Evolutionary conservation across 2,113 vertebrate species (phyloP), one percentile per base, ranked within the genome.

Genomic region (Hyla sarda): DNA sequence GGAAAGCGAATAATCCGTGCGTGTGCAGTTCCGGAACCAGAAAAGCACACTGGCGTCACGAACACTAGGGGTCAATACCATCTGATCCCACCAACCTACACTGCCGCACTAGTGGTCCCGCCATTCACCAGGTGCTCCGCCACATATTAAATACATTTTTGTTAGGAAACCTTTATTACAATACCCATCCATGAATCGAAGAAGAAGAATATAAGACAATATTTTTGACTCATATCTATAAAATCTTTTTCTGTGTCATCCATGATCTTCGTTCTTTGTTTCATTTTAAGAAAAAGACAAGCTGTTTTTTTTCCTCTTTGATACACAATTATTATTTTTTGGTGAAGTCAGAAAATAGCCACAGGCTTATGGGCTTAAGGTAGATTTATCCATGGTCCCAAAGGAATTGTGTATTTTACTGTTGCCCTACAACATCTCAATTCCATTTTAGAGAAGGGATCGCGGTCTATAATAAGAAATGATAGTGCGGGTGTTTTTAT

Each of bases 361-460:
- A 17, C 23, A 9, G 69, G 67, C 65, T 83, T 73, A 73, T 56
- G 73, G 52, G 82, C 65, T 83, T 83, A 82, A 50, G 65, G 82
- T 73, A 73, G 65, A 52, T 84, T 75, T 75, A 58, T 12, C n/a
- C 30, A 2, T n/a, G 34, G 82, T 45, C 82, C 82, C 71, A 17
- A 16, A 75, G 52, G 50, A 47, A 75, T 84, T 54, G 19, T 73
- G n/a, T 37, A 5, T 84, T 60, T 60, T 37, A 71, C 52, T 17
- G 13, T 71, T 52, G 62, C 47, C 19, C 62, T 82, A 12, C 62
- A 71, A 71, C 58, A 52, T 84, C 52, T 60, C 71, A 47, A 74
- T 75, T 60, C 71, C 41, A 71, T 58, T 84, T 84, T 60, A 16
- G n/a, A 75, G 32, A 48, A 19, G 82, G 65, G 82, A 23, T 41